Evolutionary conservation across 2,888 invertebrate species (phyloP).

Genomic region (Leptarthrus brevirostris): DNA sequence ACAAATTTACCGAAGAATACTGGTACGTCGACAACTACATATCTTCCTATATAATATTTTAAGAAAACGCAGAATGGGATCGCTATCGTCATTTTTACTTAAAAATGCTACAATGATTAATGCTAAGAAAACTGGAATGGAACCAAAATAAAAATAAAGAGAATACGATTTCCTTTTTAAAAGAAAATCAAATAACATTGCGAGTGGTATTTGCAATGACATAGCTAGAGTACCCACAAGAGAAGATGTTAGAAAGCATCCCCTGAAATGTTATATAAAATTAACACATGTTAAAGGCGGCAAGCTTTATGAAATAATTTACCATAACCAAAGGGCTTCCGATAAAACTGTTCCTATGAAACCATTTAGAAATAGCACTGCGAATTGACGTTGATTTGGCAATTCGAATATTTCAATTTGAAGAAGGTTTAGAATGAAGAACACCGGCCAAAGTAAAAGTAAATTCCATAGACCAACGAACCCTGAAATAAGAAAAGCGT

Average conservation of each 20-base stretch:
- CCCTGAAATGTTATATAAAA: constrained; percentile 71
- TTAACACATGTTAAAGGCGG: constrained; percentile 1
- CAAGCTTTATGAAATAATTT: constrained; percentile 61
- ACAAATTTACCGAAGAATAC: constrained; percentile 62
- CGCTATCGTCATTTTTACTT: constrained; percentile 84
- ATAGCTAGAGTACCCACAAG: constrained; percentile 88
- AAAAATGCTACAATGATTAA: constrained; percentile 73
- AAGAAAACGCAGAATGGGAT: constrained; percentile 74
- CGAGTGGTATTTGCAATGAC: constrained; percentile 88
- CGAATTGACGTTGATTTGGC: constrained; percentile 85
- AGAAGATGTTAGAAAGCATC: constrained; percentile 92
- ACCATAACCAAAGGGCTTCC: constrained; percentile 94
- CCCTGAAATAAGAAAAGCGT: constrained; percentile 71
- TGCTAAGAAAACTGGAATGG: constrained; percentile 77
- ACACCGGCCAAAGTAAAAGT: constrained; percentile 88
- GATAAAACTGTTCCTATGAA: constrained; percentile 90
- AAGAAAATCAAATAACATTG: constrained; percentile 85
- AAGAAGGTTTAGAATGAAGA: constrained; percentile 86
- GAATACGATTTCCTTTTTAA: constrained; percentile 77
- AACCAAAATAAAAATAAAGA: constrained; percentile 80
- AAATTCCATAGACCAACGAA: constrained; percentile 93
- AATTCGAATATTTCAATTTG: constrained; percentile 86
- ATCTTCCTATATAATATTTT: constrained; percentile 65
- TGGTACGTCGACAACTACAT: constrained; percentile 63
- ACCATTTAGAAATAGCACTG: constrained; percentile 84